phyloP scores from a whole-genome alignment of 2,797 vertebrate genomes.

The Chromobotia macracanthus region DNA sequence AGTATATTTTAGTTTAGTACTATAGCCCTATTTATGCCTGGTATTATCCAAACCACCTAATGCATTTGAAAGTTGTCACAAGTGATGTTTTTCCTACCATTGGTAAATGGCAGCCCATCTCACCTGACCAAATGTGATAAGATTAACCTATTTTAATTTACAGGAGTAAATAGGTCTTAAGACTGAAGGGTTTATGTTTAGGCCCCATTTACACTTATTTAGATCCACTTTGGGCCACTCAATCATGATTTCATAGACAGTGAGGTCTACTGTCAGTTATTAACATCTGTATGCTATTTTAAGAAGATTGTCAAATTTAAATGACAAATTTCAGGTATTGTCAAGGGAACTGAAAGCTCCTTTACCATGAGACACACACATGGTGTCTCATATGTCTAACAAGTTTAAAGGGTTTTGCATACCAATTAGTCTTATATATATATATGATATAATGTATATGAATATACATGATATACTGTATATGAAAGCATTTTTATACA shows the following conservation, averaged over 20 bases:
- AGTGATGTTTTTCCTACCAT: background rate
- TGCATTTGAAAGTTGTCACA: background rate
- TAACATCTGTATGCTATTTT: background rate
- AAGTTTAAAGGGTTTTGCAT: background rate
- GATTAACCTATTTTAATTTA: background rate
- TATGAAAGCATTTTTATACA: conserved; percentile 9
- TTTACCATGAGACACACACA: background rate
- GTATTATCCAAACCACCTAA: background rate
- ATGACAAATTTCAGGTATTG: background rate
- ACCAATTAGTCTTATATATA: conserved; percentile 18
- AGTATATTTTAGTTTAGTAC: too few relatives aligned
- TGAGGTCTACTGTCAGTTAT: background rate
- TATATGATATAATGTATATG: too few relatives aligned
- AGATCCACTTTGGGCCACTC: too few relatives aligned
- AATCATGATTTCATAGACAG: too few relatives aligned
- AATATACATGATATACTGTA: too few relatives aligned
- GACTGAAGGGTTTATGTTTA: too few relatives aligned
- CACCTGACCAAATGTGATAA: background rate
- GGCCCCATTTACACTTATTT: too few relatives aligned
- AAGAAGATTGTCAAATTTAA: background rate
- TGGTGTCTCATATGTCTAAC: background rate
- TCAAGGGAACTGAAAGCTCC: background rate
- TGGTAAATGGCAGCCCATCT: background rate
- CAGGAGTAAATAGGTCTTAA: background rate
- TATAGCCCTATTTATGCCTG: background rate